Evolutionary conservation across 1,140 invertebrate genomes (phyloP), one percentile per base, ranked within the genome.

Genomic region (Dolichoris vasculosae): DNA sequence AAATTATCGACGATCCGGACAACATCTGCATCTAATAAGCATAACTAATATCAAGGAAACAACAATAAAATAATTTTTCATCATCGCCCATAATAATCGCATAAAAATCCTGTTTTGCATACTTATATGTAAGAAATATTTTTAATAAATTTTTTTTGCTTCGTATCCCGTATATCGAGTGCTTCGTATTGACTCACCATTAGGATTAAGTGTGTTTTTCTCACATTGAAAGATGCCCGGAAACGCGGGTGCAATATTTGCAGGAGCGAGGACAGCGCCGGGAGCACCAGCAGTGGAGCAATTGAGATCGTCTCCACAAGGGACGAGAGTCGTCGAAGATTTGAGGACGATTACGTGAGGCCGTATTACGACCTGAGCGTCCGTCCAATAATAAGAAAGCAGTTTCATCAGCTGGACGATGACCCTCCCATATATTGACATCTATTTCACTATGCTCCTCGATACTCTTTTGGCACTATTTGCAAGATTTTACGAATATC

Each of bases 341-440:
- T 82, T 51, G 83, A 87, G 63, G 32, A 82, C 48, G 83, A 87
- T 38, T 77, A 32, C 64, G 83, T 59, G 11, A 40, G 82, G 9
- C 64, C 83, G 9, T 87, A 84, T 48, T 90, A 89, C 71, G 86
- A 89, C 77, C 71, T 20, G n/a, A 87, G 75, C 83, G 26, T 75
- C 59, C 26, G 76, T 84, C 55, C 77, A 30, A 63, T 86, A 17
- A 82, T 91, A 20, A 88, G 89, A 23, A 92, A 91, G 63, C 89
- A 88, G 11, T 86, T 92, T 78, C 89, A 80, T 83, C 87, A 86
- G 20, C 83, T 83, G 13, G 89, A 92, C 20, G 90, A 92, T 38
- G 90, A 90, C 35, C 88, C 91, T 9, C 88, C 89, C 8, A 91
- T 92, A 81, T 92, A 91, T 69, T 92, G 73, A 90, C 2, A 3